These are phyloP conservation scores for Odontamblyopus lacepedii DNA, from an alignment of 2,797 vertebrate genomes.

Conservation along the genomic window DNA sequence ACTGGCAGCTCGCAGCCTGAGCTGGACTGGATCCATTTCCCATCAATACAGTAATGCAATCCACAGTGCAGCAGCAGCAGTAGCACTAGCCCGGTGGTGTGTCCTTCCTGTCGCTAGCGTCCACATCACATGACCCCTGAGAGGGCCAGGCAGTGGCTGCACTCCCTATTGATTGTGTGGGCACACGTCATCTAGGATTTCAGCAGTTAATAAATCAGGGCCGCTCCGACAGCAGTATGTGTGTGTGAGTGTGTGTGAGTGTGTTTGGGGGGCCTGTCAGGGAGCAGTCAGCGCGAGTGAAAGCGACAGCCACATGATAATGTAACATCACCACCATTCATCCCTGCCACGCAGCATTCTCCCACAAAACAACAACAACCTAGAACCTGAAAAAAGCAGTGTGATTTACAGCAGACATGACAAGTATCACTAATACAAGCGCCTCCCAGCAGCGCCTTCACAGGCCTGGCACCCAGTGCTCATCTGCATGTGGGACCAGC, in stretches of 20 bases:
- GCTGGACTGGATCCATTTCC: slow-evolving; percentile 83
- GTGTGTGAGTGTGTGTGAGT: slow-evolving; percentile 42
- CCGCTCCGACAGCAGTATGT: slow-evolving; percentile 57
- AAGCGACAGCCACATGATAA: slow-evolving; percentile 80
- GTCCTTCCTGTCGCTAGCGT: slow-evolving; percentile 47
- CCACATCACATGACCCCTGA: slow-evolving; percentile 67
- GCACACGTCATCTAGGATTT: slow-evolving; percentile 72
- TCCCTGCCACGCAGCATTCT: slow-evolving; percentile 78
- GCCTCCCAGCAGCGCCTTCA: slow-evolving; percentile 44
- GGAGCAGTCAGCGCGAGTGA: slow-evolving; percentile 70
- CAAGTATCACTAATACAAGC: slow-evolving; percentile 76
- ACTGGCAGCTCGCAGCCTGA: slow-evolving; percentile 85
- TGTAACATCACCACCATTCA: slow-evolving; percentile 84
- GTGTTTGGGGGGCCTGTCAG: slow-evolving; percentile 77
- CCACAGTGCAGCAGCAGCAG: slow-evolving; percentile 57
- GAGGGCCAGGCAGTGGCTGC: slow-evolving; percentile 64
- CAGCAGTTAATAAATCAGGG: slow-evolving; percentile 79
- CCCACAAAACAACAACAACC: slow-evolving; percentile 79
- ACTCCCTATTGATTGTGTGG: slow-evolving; percentile 75
- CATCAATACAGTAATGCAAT: slow-evolving; percentile 86
- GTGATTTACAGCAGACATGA: slow-evolving; percentile 80
- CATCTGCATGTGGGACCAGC: slow-evolving; percentile 65
- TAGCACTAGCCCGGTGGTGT: slow-evolving; percentile 40
- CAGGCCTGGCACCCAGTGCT: slow-evolving; percentile 60
- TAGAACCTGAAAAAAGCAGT: slow-evolving; percentile 66